Evolutionary conservation across 1,140 invertebrate species (phyloP), one percentile per base, ranked within the genome.

Genomic region (Drosophila novamexicana): DNA sequence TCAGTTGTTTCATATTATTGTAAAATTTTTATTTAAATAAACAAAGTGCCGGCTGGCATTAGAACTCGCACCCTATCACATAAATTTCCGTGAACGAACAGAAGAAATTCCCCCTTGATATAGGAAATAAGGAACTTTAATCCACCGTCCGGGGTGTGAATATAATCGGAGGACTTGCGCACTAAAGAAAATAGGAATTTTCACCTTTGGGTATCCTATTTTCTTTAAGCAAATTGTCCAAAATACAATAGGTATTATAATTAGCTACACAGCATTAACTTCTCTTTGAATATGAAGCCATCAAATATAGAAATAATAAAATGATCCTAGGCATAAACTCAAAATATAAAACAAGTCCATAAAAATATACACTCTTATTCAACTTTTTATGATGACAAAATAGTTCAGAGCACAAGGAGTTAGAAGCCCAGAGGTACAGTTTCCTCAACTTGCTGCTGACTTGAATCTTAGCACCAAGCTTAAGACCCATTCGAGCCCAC

Each of bases 1-100:
- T 73, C 45, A 47, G 40, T 68, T 74, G 44, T 70, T 75, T 53
- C 50, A 44, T 64, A 75, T 61, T 74, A 74, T 69, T 74, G 71
- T 63, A 36, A 47, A 57, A n/a, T 73, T 72, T 62, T 74, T 69
- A 54, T 61, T 40, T 40, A 62, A 69, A 63, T 56, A 62, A 66
- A 69, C 66, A 69, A 69, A 69, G 52, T 52, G 14, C 64, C 50
- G 56, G 32, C 54, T 40, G 44, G 59, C 59, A 69, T 66, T 66
- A 58, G 34, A 66, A 2, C 44, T 37, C 58, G 58, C 34, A 62
- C 44, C 16, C 39, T 18, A 44, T 44, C 40, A n/a, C 70, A 73
- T 59, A 59, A 59, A 67, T 67, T 18, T 68, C 32, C 14, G 34
- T 14, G 6, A 65, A 36, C 32, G 39, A 65, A 65, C 16, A 45